Percentiles rank a stretch among this genome's conserved stretches.
Conservation (phyloP, 2,888 invertebrate species). For the Cataglyphis albicans region DNA sequence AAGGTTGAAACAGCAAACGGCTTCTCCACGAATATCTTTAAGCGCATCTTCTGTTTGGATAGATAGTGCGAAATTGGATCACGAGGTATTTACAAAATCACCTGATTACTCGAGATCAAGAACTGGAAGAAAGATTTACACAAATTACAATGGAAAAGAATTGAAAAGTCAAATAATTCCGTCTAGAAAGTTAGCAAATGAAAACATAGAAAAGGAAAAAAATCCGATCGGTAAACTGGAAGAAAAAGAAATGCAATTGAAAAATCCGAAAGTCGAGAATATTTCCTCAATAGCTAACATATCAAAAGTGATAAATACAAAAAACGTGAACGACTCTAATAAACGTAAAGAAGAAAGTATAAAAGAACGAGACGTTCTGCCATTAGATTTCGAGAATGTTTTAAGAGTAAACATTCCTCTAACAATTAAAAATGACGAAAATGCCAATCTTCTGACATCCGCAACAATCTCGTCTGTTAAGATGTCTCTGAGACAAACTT, state of each 20-base stretch:
- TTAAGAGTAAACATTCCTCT: constrained; percentile 76
- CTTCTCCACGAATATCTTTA: constrained; percentile 17
- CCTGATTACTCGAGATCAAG: constrained; percentile 73
- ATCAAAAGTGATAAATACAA: not conserved
- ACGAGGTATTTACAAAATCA: constrained; percentile 61
- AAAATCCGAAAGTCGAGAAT: constrained; percentile 21
- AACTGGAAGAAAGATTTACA: constrained; percentile 80
- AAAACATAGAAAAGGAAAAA: constrained; percentile 24
- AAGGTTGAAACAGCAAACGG: constrained; percentile 23
- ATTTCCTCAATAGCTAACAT: constrained; percentile 32
- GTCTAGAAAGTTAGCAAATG: constrained; percentile 55
- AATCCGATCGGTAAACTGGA: constrained; percentile 3
- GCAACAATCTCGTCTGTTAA: not conserved
- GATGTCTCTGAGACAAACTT: constrained; percentile 17
- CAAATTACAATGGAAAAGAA: constrained; percentile 69
- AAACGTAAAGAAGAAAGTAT: constrained; percentile 12
- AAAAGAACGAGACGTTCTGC: constrained; percentile 61
- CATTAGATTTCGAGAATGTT: constrained; percentile 76
- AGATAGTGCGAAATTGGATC: constrained; percentile 12
- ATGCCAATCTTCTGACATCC: constrained; percentile 1
- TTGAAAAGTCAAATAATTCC: constrained; percentile 67
- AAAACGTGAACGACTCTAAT: constrained; percentile 22
- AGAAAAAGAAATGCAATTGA: constrained; percentile 19
- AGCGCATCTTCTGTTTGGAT: not conserved
- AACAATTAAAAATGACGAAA: constrained; percentile 56